These are phyloP conservation scores for Spilarctia lutea DNA, from an alignment of 2,888 invertebrate genomes.

Conservation along the genomic window DNA sequence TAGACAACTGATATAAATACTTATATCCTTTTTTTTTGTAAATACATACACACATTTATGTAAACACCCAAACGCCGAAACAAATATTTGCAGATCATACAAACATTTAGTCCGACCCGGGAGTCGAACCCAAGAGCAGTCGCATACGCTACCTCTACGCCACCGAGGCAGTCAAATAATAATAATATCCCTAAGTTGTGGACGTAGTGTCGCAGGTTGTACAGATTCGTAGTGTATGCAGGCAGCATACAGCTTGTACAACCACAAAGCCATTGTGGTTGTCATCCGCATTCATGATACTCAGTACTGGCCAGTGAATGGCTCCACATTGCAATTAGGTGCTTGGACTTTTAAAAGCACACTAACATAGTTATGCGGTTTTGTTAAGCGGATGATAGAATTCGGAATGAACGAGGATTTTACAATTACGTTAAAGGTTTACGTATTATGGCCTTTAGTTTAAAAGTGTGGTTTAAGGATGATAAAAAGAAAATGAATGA, in stretches of 20 bases:
- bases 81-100: no score
- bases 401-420: conserved; percentile 26
- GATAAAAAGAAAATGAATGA: not conserved
- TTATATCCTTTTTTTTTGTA: no score
- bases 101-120: no score
- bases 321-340: conserved; percentile 46
- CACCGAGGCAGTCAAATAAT: no score
- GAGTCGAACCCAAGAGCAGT: no score
- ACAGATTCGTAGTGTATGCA: conserved; percentile 22
- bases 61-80: no score
- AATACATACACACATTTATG: no score
- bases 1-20: no score
- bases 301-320: conserved; percentile 38
- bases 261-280: conserved; percentile 56
- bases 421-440: not conserved
- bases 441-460: not conserved
- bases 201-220: not conserved
- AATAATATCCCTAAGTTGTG: no score
- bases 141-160: no score
- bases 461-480: not conserved
- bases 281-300: conserved; percentile 54
- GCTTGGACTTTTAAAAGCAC: conserved; percentile 42
- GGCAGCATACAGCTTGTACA: conserved; percentile 44
- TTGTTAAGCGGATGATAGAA: conserved; percentile 43
- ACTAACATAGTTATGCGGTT: conserved; percentile 37